Conservation (phyloP, 2,797 vertebrate species). For the Thaleichthys pacificus region DNA sequence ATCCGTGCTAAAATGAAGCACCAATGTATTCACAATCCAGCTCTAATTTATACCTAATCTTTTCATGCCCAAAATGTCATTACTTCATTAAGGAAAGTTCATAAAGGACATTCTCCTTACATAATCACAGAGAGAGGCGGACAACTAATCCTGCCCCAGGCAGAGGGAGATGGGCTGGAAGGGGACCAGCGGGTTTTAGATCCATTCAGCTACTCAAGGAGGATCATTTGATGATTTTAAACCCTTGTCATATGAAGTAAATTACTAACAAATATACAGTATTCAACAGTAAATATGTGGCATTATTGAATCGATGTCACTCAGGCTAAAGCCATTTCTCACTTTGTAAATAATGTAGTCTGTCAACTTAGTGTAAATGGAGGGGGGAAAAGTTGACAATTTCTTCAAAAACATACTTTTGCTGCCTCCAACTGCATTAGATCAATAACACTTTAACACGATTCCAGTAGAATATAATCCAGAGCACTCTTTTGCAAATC, state of each 20-base stretch:
- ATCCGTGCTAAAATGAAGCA: slow-evolving; percentile 6
- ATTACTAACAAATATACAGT: too few species aligned
- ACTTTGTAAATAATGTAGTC: too few species aligned
- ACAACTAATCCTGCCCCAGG: slow-evolving; percentile 49
- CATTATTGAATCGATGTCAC: too few species aligned
- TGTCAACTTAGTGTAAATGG: too few species aligned
- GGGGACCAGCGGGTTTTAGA: too few species aligned
- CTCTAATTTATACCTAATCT: slow-evolving; percentile 57
- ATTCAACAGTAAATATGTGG: too few species aligned
- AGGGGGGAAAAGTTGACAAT: not conserved
- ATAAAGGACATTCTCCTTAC: slow-evolving; percentile 55
- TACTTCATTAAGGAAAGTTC: slow-evolving; percentile 55
- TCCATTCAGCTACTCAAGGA: too few species aligned
- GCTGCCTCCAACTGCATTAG: not conserved
- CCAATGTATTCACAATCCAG: slow-evolving; percentile 7
- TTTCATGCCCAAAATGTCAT: slow-evolving; percentile 63
- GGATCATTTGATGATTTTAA: too few species aligned
- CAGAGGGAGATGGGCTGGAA: slow-evolving; percentile 5
- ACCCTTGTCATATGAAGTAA: too few species aligned
- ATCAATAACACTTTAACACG: slow-evolving; percentile 38
- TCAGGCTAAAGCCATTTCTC: too few species aligned
- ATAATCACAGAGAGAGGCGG: slow-evolving; percentile 5
- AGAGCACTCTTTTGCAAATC: slow-evolving; percentile 55
- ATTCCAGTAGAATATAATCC: slow-evolving; percentile 59
- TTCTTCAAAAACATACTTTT: not conserved